Conservation (phyloP, 2,797 vertebrate species). For the Gymnopithys bicolor region DNA sequence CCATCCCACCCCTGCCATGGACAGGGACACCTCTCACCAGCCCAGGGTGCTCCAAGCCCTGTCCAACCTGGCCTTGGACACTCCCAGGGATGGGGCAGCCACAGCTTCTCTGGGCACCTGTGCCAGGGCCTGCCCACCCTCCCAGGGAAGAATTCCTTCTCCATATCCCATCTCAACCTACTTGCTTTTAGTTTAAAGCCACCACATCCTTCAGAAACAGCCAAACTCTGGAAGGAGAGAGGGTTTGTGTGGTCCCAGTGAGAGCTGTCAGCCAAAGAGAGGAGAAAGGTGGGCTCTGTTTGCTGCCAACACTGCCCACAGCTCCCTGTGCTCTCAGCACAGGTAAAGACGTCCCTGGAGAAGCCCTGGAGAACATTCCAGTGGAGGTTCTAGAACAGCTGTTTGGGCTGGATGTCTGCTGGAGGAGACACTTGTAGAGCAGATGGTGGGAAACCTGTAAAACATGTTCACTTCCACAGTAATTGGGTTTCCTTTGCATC, state of each 20-base stretch:
- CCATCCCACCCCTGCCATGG: not conserved
- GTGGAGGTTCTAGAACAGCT: not conserved
- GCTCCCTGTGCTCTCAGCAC: not conserved
- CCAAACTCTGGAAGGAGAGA: not conserved
- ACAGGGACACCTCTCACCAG: not conserved
- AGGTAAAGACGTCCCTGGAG: not conserved
- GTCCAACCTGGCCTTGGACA: not conserved
- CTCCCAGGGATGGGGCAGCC: not conserved
- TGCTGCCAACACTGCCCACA: not conserved
- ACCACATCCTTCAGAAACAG: not conserved
- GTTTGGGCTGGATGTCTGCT: not conserved
- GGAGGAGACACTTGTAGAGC: not conserved
- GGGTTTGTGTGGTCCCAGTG: not conserved
- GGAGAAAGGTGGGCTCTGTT: not conserved
- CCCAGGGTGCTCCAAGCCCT: not conserved
- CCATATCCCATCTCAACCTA: not conserved
- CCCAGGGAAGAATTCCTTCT: rapidly evolving
- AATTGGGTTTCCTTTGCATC: not conserved
- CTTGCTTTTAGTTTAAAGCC: not conserved
- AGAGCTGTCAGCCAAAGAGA: no score
- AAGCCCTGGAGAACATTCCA: not conserved
- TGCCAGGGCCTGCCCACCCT: not conserved
- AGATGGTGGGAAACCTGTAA: slow-evolving; percentile 10
- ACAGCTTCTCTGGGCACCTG: not conserved
- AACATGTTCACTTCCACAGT: not conserved